These are phyloP conservation scores for Denticeps clupeoides DNA, from an alignment of 2,797 vertebrate genomes.

Conservation along the genomic window DNA sequence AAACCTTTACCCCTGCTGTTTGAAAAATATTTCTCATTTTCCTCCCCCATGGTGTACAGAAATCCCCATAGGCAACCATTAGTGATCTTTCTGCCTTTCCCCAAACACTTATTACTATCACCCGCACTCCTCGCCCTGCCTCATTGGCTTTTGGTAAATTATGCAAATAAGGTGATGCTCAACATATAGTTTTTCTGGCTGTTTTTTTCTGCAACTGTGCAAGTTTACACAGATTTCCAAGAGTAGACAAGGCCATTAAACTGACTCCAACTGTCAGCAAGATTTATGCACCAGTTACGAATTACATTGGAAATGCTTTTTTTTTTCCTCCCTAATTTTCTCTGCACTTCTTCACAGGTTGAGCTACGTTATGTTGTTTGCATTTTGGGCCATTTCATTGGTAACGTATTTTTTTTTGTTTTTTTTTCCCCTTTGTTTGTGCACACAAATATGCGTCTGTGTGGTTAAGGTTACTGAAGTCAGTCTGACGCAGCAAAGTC, in stretches of 20 bases:
- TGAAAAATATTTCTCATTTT: conserved; percentile 99
- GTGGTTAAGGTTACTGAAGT: conserved; percentile 31
- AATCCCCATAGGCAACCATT: conserved; percentile 99
- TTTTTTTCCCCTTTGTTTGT: conserved; percentile 43
- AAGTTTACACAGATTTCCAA: conserved; percentile 98
- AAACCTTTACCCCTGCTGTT: conserved; percentile 99
- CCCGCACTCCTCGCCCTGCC: conserved; percentile 93
- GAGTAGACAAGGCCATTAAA: conserved; percentile 93
- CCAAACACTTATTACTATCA: conserved; percentile 99
- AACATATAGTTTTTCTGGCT: conserved; percentile 84
- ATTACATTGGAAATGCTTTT: conserved; percentile 86
- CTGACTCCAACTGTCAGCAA: conserved; percentile 98
- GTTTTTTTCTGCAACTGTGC: conserved; percentile 89
- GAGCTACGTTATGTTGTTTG: conserved; percentile 53
- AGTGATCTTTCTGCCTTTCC: conserved; percentile 97
- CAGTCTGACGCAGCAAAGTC: conserved; percentile 6
- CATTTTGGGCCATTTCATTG: conserved; percentile 48
- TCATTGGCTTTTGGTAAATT: conserved; percentile 99
- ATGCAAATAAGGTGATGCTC: conserved; percentile 99
- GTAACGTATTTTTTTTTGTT: conserved; percentile 22
- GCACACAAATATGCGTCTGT: conserved; percentile 28
- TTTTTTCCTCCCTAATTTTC: conserved; percentile 54
- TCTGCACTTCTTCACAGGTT: conserved; percentile 47
- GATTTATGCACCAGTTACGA: conserved; percentile 99
- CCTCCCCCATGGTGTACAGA: conserved; percentile 99